Base-by-base conservation (phyloP, 2,888 invertebrate genomes). In the Micoletzkya japonica region DNA sequence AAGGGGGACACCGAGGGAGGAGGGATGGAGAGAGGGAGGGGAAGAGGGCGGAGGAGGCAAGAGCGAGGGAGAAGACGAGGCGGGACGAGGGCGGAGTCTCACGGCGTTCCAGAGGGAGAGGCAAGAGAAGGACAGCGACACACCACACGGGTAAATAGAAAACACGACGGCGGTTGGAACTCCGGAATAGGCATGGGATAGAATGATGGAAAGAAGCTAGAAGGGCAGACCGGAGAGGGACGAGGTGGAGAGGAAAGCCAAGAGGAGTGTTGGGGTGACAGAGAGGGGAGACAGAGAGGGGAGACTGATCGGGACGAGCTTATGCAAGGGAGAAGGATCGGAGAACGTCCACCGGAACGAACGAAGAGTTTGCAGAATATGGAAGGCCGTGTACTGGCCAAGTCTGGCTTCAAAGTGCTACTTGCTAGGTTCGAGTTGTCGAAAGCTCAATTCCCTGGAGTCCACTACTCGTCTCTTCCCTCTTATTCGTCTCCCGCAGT, bases 141-240 rank as follows among this genome's bases (percentile, higher is more conserved):
- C 52, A 66, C 39, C 56, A 34, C 49, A 2, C 63, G 63, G n/a
- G 63, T 63, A 63, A 63, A 63, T 63, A 63, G 63, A 63, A 63
- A 63, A 63, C 63, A 14, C 20, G 44, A 44, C 20, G 44, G 44
- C 44, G 44, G 44, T 44, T 44, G 44, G 44, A n/a, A n/a, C n/a
- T n/a, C n/a, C n/a, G n/a, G n/a, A n/a, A n/a, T n/a, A n/a, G n/a
- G n/a, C n/a, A n/a, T n/a, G n/a, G n/a, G n/a, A n/a, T n/a, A n/a
- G n/a, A n/a, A n/a, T n/a, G n/a, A n/a, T n/a, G n/a, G n/a, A n/a
- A n/a, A 10, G 44, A 44, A 44, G 20, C 44, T 44, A 20, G 10
- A 10, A 44, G 44, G 20, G 44, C 20, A 44, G 10, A 10, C 44
- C 14, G 44, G 20, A 44, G 10, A 44, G 20, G 44, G 20, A 44